A percentile compares a stretch with the other conserved stretches of the same genome.
Evolutionary conservation across 2,888 invertebrate genomes (phyloP).

Genomic region (Apamea monoglypha): DNA sequence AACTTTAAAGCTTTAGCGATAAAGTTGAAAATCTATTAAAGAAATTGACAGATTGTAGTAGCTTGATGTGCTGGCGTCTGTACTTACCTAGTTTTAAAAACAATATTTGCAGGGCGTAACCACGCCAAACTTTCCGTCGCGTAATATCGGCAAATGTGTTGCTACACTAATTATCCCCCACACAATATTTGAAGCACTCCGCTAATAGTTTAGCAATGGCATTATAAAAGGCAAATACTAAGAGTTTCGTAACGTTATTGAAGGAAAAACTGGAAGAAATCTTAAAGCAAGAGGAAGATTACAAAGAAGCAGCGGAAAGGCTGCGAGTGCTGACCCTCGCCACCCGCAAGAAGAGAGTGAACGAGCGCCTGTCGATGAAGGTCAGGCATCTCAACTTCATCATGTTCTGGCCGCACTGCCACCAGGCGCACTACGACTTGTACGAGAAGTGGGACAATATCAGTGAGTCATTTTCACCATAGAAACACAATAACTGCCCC

Average conservation of each 20-base stretch:
- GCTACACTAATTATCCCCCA: too few relatives aligned
- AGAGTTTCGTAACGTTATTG: neutral
- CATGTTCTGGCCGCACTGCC: constrained; percentile 86
- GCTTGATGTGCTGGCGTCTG: too few relatives aligned
- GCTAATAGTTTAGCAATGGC: neutral
- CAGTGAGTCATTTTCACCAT: constrained; percentile 72
- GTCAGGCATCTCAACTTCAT: constrained; percentile 79
- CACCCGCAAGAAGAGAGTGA: constrained; percentile 83
- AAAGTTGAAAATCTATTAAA: too few relatives aligned
- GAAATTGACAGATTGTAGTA: too few relatives aligned
- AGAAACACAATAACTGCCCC: neutral
- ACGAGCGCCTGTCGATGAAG: constrained; percentile 74
- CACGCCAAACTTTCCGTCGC: neutral
- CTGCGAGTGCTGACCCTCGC: constrained; percentile 80
- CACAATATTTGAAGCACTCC: neutral
- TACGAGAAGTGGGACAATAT: constrained; percentile 86
- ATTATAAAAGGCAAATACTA: neutral
- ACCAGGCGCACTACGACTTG: constrained; percentile 84
- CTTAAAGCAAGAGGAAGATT: constrained; percentile 74
- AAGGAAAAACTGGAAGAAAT: constrained; percentile 78
- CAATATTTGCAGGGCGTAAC: neutral
- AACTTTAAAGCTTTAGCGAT: too few relatives aligned
- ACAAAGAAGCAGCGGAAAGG: constrained; percentile 74
- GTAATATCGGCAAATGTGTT: neutral
- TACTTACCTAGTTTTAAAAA: neutral